These are phyloP conservation scores for Pelobates cultripes DNA, from an alignment of 2,797 vertebrate species.

Conservation along the genomic window DNA sequence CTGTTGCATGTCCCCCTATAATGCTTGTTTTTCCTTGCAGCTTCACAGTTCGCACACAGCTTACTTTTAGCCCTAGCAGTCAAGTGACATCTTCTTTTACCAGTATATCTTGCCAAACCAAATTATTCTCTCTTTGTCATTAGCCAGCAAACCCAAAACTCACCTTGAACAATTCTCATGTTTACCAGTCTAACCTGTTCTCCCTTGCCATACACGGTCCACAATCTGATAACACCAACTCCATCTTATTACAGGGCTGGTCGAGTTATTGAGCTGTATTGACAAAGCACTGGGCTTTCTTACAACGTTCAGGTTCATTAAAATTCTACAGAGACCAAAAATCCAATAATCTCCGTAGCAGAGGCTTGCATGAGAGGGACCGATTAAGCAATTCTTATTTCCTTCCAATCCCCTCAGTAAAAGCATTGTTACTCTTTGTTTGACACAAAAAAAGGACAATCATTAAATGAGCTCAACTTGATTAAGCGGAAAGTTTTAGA, in stretches of 20 bases:
- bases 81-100: no score
- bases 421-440: conserved; percentile 74
- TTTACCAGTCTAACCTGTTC: conserved; percentile 9
- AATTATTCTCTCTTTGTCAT: not conserved
- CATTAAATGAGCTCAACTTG: conserved; percentile 78
- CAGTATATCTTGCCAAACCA: no score
- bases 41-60: no score
- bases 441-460: conserved; percentile 76
- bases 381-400: conserved; percentile 84
- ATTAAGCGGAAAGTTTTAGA: conserved; percentile 79
- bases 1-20: no score
- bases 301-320: conserved; percentile 85
- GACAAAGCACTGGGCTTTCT: conserved; percentile 79
- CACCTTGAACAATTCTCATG: conserved; percentile 1
- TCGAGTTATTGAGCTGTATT: conserved; percentile 85
- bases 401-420: conserved; percentile 75
- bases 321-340: conserved; percentile 84
- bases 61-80: no score
- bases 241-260: conserved; percentile 88
- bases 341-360: conserved; percentile 87
- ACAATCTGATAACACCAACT: conserved; percentile 78
- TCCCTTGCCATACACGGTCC: conserved; percentile 37
- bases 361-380: conserved; percentile 78
- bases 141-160: not conserved
- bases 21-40: no score